Evolutionary conservation across 1,140 invertebrate species (phyloP).

Genomic region (Ceratina calcarata): DNA sequence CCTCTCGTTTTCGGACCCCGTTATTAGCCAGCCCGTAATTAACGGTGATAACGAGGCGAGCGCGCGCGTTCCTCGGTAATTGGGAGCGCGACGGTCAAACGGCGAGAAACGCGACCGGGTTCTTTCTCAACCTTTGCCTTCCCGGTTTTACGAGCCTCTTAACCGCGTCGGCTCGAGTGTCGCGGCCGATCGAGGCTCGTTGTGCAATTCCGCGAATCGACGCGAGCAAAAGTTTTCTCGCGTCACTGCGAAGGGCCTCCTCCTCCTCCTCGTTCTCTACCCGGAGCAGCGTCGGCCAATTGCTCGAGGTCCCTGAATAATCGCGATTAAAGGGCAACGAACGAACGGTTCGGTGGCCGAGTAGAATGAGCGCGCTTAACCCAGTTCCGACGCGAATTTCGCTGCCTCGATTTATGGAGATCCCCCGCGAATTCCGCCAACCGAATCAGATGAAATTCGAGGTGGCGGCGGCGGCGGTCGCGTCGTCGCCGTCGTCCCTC

Average conservation of each 20-base stretch:
- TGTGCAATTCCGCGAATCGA: conserved; percentile 27
- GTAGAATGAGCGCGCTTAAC: conserved; percentile 36
- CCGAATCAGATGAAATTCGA: conserved; percentile 54
- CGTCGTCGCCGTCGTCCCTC: conserved; percentile 36
- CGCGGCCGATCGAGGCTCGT: conserved; percentile 39
- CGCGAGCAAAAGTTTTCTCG: too few species aligned
- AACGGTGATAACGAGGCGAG: conserved; percentile 3
- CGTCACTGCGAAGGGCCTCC: neutral
- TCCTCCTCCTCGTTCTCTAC: too few species aligned
- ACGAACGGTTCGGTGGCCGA: neutral
- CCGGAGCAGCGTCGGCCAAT: neutral
- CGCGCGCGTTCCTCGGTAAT: conserved; percentile 23
- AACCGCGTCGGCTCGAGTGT: conserved; percentile 19
- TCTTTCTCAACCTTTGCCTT: conserved; percentile 3
- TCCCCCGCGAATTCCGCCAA: conserved; percentile 42
- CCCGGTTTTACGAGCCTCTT: neutral
- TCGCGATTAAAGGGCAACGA: conserved; percentile 20
- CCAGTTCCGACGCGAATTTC: conserved; percentile 50
- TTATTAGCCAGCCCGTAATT: neutral
- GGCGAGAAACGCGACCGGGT: neutral
- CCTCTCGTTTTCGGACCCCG: neutral
- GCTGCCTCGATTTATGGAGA: conserved; percentile 22
- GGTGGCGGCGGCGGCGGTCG: conserved; percentile 32
- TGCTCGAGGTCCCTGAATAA: neutral
- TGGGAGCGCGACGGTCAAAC: neutral